A percentile compares a stretch with the other conserved stretches of the same genome.
These are phyloP conservation scores for Gobionotothen gibberifrons DNA, from an alignment of 2,797 vertebrate species.

Conservation along the genomic window DNA sequence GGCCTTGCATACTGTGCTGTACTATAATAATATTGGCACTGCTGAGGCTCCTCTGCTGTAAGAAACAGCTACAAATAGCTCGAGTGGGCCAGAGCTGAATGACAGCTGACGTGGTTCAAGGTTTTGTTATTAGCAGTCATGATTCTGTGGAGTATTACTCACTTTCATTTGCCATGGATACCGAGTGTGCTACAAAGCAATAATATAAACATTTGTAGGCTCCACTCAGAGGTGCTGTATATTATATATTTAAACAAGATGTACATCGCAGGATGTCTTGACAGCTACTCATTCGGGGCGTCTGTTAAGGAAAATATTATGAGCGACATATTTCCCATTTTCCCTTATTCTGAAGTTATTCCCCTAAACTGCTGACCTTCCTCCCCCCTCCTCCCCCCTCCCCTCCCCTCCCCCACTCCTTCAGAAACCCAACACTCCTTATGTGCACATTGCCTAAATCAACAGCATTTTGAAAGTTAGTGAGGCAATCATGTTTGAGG, in stretches of 20 bases:
- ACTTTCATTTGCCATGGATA: constrained; percentile 53
- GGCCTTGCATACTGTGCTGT: constrained; percentile 45
- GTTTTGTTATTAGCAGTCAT: constrained; percentile 60
- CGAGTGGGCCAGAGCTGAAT: constrained; percentile 57
- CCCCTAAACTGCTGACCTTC: constrained; percentile 65
- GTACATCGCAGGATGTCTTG: background rate
- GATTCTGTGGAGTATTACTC: constrained; percentile 56
- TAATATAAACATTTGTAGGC: constrained; percentile 57
- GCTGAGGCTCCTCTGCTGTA: constrained; percentile 41
- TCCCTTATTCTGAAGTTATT: constrained; percentile 59
- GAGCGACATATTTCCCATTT: constrained; percentile 55
- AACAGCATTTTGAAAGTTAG: constrained; percentile 79
- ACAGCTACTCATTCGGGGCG: constrained; percentile 48
- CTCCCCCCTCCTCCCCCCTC: constrained; percentile 6
- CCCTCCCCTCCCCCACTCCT: constrained; percentile 26
- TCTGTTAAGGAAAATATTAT: constrained; percentile 61
- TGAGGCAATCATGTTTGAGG: constrained; percentile 76
- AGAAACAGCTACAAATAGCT: constrained; percentile 61
- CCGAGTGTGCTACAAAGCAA: constrained; percentile 36
- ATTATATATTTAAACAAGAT: constrained; percentile 56
- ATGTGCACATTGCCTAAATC: constrained; percentile 77
- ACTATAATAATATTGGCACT: constrained; percentile 57
- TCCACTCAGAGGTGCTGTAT: constrained; percentile 15
- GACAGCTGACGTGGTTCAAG: constrained; percentile 60
- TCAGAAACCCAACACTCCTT: constrained; percentile 71